Percentiles rank a stretch among this genome's conserved stretches.
These are phyloP conservation scores for Mormyrus hasselquistii DNA, from an alignment of 2,797 vertebrate genomes.

Conservation along the genomic window DNA sequence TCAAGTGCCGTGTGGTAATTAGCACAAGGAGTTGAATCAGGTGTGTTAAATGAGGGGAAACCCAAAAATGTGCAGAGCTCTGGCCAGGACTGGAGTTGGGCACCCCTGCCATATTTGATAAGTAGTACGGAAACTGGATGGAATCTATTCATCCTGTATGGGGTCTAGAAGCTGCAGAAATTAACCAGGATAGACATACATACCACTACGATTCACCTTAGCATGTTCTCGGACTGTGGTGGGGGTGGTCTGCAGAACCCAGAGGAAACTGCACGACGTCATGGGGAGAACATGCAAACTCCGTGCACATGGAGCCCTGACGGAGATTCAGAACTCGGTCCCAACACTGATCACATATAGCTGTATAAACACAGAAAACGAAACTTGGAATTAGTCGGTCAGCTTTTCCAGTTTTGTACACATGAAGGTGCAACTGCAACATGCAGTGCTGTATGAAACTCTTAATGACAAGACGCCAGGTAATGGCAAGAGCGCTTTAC, in stretches of 20 bases:
- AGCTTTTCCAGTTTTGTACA: neutral
- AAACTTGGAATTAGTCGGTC: neutral
- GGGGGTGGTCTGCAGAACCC: neutral
- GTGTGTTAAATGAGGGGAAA: no score
- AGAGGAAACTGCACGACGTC: neutral
- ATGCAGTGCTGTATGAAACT: neutral
- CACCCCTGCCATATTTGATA: neutral
- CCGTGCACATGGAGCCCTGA: neutral
- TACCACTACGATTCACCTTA: neutral
- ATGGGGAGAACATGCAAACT: neutral
- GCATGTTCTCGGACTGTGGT: neutral
- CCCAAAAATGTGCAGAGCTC: no score
- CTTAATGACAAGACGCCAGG: neutral
- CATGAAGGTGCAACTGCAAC: neutral
- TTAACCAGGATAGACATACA: neutral
- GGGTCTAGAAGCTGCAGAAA: neutral
- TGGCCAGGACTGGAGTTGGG: no score
- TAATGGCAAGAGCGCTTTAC: neutral
- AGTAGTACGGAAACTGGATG: neutral
- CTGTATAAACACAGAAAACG: neutral
- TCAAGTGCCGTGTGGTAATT: no score
- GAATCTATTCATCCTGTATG: neutral
- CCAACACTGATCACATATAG: neutral
- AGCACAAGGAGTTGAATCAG: no score
- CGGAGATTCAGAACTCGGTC: neutral